Conservation (phyloP, 2,113 vertebrate genomes). For the Ptilonorhynchus violaceus region DNA sequence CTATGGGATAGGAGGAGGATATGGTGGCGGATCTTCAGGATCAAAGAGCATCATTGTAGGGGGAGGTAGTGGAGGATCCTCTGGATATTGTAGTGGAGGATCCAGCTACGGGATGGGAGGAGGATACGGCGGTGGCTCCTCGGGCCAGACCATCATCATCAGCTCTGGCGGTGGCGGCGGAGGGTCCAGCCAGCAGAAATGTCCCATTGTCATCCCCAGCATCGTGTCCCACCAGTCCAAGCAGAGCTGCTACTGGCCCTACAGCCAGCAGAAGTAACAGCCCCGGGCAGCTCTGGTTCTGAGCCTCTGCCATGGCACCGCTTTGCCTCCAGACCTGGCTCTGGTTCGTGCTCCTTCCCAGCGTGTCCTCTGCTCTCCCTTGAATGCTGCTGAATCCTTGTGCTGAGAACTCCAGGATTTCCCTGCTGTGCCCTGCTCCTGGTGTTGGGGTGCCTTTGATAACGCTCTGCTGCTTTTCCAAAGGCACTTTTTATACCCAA, state of each 20-base stretch:
- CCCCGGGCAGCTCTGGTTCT: fast-evolving
- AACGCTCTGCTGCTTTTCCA: neutral
- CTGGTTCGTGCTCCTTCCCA: neutral
- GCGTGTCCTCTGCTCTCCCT: fast-evolving
- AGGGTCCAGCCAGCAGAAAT: neutral
- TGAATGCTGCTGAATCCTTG: fast-evolving
- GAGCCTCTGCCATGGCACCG: neutral
- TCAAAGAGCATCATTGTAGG: fast-evolving
- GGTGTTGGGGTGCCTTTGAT: neutral
- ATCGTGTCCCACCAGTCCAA: neutral
- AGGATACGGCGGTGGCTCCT: neutral
- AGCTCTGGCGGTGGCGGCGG: neutral
- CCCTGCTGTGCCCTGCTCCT: neutral
- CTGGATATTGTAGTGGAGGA: neutral
- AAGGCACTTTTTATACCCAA: neutral
- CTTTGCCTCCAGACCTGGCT: neutral
- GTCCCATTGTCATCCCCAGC: neutral
- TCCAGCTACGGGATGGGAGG: neutral
- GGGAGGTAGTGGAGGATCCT: neutral
- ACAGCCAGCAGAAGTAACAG: neutral
- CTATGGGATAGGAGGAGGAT: fast-evolving
- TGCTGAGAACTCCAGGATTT: neutral
- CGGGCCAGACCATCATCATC: neutral
- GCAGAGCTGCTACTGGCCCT: neutral
- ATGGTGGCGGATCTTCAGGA: fast-evolving